Conservation (phyloP, 2,888 invertebrate genomes). For the Nymphalis urticae region DNA sequence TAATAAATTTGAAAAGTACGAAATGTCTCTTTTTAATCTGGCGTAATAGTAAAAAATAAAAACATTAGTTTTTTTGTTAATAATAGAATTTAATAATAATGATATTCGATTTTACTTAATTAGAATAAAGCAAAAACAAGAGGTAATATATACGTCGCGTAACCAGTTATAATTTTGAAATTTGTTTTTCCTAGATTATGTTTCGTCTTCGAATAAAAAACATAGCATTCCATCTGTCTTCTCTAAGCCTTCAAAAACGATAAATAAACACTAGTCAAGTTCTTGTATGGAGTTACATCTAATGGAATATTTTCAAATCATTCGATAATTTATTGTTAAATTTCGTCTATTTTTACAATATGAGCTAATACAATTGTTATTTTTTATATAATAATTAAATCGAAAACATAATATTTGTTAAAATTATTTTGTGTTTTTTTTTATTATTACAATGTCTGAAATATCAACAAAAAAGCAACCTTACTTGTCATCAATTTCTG, state of each 20-base stretch:
- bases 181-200: slow-evolving; percentile 58
- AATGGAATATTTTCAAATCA: slow-evolving; percentile 52
- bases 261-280: slow-evolving; percentile 77
- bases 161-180: slow-evolving; percentile 16
- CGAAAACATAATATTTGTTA: too few relatives aligned
- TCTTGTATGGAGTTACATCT: slow-evolving; percentile 64
- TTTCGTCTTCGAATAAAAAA: slow-evolving; percentile 71
- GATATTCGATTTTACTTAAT: too few relatives aligned
- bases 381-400: background rate
- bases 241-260: slow-evolving; percentile 78
- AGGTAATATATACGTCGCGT: background rate
- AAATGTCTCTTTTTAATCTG: too few relatives aligned
- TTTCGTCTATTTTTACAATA: slow-evolving; percentile 24
- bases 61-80: too few relatives aligned
- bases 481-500: too few relatives aligned
- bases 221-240: slow-evolving; percentile 77
- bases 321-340: slow-evolving; percentile 45
- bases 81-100: too few relatives aligned
- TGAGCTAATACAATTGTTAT: background rate
- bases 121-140: background rate
- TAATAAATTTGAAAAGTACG: too few relatives aligned
- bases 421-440: too few relatives aligned
- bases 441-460: too few relatives aligned
- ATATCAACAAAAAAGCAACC: too few relatives aligned
- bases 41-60: too few relatives aligned